Evolutionary conservation across 2,797 vertebrate species (phyloP), one percentile per base, ranked within the genome.

Genomic region (Clarias platycephalus): DNA sequence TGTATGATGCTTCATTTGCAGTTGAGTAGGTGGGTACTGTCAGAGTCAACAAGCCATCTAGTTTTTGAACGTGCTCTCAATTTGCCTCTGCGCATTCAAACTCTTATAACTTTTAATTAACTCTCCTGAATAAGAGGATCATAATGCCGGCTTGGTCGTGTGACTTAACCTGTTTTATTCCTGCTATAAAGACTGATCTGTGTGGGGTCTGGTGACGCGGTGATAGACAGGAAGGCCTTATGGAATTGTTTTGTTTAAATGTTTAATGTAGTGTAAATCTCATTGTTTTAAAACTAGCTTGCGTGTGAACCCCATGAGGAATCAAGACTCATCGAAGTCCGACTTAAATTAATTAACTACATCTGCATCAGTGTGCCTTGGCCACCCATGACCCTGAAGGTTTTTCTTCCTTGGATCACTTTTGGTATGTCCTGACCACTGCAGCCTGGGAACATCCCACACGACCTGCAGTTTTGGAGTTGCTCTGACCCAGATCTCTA

Each of bases 251-350:
- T 53, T 75, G 15, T 57, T 62, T 84, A 72, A 80, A 83, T 87
- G 63, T 87, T 83, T 75, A 81, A 86, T 84, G 81, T 62, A 53
- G 77, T 81, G 16, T 66, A 53, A 85, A 80, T 9, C 68, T 40
- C n/a, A 31, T 80, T 34, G 64, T 70, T 20, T 68, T 34, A 60
- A 31, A 49, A 12, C 9, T 40, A 40, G 5, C 37, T 40, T 44
- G 74, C 2, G 37, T 77, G 68, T 68, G 75, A 70, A 66, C 57
- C 28, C n/a, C 60, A 40, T 64, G 49, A 49, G 3, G n/a, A 5
- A 28, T 40, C 18, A 83, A 24, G 77, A 53, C 12, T 70, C 37
- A 81, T 20, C 53, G 16, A 28, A 55, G 18, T 26, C 57, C 53
- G 62, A 5, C 34, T 70, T 78, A 66, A 83, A 72, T 66, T 34